Base-by-base conservation (phyloP, 2,113 vertebrate species). In the Diphyllodes magnificus region DNA sequence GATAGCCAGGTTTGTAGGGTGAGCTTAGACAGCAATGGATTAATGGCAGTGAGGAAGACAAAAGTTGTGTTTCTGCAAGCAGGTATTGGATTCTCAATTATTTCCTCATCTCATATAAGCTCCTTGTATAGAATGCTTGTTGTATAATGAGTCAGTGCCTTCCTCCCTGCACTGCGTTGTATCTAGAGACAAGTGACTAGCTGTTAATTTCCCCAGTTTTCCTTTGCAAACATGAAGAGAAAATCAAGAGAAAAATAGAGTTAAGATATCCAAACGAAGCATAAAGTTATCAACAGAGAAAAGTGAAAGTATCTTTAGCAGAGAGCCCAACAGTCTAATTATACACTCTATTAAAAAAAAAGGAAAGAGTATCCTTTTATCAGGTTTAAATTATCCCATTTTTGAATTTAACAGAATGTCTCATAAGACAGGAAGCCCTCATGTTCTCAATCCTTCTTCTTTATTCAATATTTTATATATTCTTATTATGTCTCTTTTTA, bases 401-500 rank as follows among this genome's bases (percentile, higher is more conserved):
- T 73, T 86, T 92, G 21, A 88, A 76, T 92, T 93, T 88, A 95
- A 70, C 63, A 77, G 85, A 93, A 73, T 63, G 23, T 81, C n/a
- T 93, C 47, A 13, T 68, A 82, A 88, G 79, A 88, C 35, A 60
- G 75, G 51, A 78, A 93, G 31, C 21, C 50, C 28, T 92, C 82
- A 15, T 61, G 47, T 88, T 96, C 85, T 73, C 50, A 61, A 53
- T 66, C 71, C 71, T 82, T 39, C 35, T 80, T 77, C 84, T 95
- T 94, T 94, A 87, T 95, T 91, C 87, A 95, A 49, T 95, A 93
- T 95, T 95, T 94, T 77, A 91, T 91, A 77, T 77, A 65, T 57
- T 80, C 71, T 90, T 94, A 63, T 53, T 91, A 77, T 30, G 44
- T 44, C 54, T 94, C 23, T 30, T 90, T 68, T 88, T 82, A 82